Evolutionary conservation across 2,888 invertebrate species (phyloP), one percentile per base, ranked within the genome.

Genomic region (Stenolophus ochropezus): DNA sequence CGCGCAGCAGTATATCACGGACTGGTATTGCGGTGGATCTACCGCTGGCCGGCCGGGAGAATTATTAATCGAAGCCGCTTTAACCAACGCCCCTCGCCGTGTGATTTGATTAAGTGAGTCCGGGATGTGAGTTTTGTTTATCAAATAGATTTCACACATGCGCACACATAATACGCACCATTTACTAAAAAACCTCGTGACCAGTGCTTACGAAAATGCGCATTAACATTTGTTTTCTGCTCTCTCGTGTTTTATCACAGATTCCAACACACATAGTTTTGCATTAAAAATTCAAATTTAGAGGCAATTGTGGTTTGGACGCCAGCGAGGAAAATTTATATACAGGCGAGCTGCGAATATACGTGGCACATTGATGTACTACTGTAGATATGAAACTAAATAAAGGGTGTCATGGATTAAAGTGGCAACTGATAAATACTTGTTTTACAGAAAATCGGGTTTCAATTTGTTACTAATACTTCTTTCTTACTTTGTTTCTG

Each of bases 41-140:
- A 78, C 21, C 49, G 47, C 78, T 69, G 11, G 16, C 56, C 61
- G 47, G 56, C 27, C 20, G 33, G 33, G 80, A 80, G 80, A 80
- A 80, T 80, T 80, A 80, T 80, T 80, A 80, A 80, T 73, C 73
- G 73, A 58, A 73, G 27, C 56, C 42, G 33, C 33, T 69, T 27
- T 69, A 18, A 16, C 16, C 16, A 33, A 16, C 65, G 25, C 61
- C 18, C 20, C 58, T 18, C 71, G 20, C 71, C 25, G 25, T 20
- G 71, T 69, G 71, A 79, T 79, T 79, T 79, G 79, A 79, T 79
- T 79, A 79, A 79, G 79, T 79, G 69, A 51, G 65, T 69, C 33
- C 18, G 65, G 65, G 65, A 42, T 69, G 65, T 69, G 65, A 71
- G 69, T 79, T 79, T 79, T 71, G 79, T 79, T 79, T 79, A 69